These are phyloP conservation scores for Slavum lentiscoides DNA, from an alignment of 2,888 invertebrate species.

Conservation along the genomic window DNA sequence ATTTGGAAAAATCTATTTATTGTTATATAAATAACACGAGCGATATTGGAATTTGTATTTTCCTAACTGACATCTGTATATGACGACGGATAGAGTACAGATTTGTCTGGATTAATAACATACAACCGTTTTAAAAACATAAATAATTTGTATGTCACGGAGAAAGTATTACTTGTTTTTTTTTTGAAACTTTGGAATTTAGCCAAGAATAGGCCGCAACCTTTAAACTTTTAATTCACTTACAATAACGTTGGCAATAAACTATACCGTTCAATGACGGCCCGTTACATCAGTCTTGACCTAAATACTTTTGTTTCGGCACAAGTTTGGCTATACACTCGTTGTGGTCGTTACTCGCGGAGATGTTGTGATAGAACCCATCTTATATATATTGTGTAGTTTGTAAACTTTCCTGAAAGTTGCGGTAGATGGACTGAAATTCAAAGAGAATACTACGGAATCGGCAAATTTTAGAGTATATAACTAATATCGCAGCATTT, in stretches of 20 bases:
- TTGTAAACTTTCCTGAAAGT: conserved; percentile 17
- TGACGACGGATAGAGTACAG: too few relatives aligned
- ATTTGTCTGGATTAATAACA: too few relatives aligned
- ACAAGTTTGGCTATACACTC: background rate
- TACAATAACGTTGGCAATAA: background rate
- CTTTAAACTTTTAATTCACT: conserved; percentile 3
- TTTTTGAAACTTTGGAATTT: background rate
- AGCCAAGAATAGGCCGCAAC: background rate
- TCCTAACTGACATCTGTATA: too few relatives aligned
- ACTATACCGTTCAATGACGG: background rate
- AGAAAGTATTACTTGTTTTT: background rate
- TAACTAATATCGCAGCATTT: too few relatives aligned
- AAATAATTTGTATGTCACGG: background rate
- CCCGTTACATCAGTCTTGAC: background rate
- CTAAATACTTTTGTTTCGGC: conserved; percentile 14
- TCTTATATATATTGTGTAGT: conserved; percentile 5
- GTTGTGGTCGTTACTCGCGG: background rate
- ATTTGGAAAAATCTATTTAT: too few relatives aligned
- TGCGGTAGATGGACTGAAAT: background rate
- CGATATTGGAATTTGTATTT: too few relatives aligned
- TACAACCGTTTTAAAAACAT: background rate
- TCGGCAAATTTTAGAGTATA: background rate
- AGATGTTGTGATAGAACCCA: background rate
- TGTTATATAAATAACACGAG: too few relatives aligned
- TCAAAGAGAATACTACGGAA: background rate